phyloP scores from a whole-genome alignment of 2,113 vertebrate genomes.

The Clarias batrachus region DNA sequence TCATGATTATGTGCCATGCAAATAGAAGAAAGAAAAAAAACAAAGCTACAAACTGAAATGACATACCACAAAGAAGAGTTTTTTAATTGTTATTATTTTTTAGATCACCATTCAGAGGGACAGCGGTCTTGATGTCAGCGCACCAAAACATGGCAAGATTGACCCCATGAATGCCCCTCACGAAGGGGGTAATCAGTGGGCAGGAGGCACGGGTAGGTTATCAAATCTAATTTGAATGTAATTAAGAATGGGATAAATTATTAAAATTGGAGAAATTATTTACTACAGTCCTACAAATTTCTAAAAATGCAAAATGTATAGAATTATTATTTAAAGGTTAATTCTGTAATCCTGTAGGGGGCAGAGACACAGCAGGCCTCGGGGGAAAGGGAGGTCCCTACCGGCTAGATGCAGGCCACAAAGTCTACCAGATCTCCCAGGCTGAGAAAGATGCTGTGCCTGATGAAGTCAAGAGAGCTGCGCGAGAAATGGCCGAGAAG shows the following conservation, averaged over 20 bases:
- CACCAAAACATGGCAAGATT: slow-evolving; percentile 90
- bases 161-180: slow-evolving; percentile 85
- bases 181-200: slow-evolving; percentile 93
- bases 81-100: slow-evolving; percentile 38
- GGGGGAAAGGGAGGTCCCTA: slow-evolving; percentile 95
- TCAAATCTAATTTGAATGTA: not conserved
- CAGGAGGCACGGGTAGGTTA: slow-evolving; percentile 88
- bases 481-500: slow-evolving; percentile 89
- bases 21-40: not conserved
- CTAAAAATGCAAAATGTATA: not conserved
- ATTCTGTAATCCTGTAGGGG: slow-evolving; percentile 71
- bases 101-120: slow-evolving; percentile 91
- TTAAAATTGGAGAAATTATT: too few relatives aligned
- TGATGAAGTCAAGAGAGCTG: slow-evolving; percentile 86
- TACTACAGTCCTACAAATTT: not conserved
- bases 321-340: not conserved
- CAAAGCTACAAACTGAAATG: not conserved
- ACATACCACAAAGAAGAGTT: not conserved
- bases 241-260: not conserved
- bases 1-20: not conserved
- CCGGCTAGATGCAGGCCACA: slow-evolving; percentile 88
- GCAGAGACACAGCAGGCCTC: slow-evolving; percentile 92
- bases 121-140: slow-evolving; percentile 86
- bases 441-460: slow-evolving; percentile 91
- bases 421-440: slow-evolving; percentile 88